A percentile compares a stretch with the other conserved stretches of the same genome.
These are phyloP conservation scores for Siniperca chuatsi DNA, from an alignment of 2,113 vertebrate genomes.

Conservation along the genomic window DNA sequence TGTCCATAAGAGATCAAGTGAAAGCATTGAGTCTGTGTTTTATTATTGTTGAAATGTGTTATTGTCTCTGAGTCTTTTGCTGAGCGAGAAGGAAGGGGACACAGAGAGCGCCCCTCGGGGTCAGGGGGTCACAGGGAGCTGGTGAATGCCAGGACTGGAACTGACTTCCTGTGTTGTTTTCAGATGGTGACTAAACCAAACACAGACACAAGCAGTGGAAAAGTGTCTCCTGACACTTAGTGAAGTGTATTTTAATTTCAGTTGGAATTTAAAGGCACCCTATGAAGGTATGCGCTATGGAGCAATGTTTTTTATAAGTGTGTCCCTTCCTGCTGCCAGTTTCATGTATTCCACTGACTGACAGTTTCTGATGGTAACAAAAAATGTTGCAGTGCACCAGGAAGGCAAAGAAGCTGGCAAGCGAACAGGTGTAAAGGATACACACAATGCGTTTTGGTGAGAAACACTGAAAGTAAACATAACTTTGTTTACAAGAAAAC, in stretches of 20 bases:
- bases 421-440: neutral
- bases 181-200: constrained; percentile 10
- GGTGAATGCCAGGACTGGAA: neutral
- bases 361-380: neutral
- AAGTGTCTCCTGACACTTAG: neutral
- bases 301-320: neutral
- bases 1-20: constrained; percentile 8
- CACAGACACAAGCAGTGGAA: constrained; percentile 12
- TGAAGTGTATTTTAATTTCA: neutral
- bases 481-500: neutral
- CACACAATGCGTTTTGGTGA: neutral
- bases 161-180: neutral
- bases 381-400: neutral
- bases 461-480: neutral
- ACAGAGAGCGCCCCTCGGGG: neutral
- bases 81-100: constrained; percentile 49
- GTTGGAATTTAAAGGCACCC: neutral
- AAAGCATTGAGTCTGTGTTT: constrained; percentile 13
- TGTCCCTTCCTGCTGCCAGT: neutral
- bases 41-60: constrained; percentile 29
- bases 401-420: neutral
- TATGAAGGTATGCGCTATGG: too few relatives aligned
- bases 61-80: constrained; percentile 15
- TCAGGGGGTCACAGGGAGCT: constrained; percentile 42
- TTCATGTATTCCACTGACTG: neutral